Conservation (phyloP, 2,797 vertebrate genomes). For the Todus mexicanus region DNA sequence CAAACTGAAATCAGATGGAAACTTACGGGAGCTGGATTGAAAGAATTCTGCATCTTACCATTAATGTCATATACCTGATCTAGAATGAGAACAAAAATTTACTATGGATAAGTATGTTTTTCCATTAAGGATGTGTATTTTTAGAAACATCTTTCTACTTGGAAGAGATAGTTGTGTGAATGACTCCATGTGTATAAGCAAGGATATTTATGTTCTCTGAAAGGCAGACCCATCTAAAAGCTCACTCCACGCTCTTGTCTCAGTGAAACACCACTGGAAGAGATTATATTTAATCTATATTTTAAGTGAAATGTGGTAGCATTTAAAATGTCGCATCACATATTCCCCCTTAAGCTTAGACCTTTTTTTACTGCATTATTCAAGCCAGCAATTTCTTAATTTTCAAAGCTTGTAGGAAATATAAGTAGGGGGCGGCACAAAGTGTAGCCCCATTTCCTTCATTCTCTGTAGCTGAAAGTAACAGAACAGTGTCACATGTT, state of each 20-base stretch:
- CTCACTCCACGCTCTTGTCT: not conserved
- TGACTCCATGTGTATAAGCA: not conserved
- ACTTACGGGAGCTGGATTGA: not conserved
- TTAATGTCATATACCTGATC: not conserved
- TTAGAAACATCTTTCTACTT: not conserved
- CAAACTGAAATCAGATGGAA: not conserved
- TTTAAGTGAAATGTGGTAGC: not conserved
- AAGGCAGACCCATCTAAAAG: not conserved
- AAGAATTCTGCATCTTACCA: not conserved
- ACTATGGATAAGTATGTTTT: not conserved
- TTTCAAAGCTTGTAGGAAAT: not conserved
- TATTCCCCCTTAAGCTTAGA: not conserved
- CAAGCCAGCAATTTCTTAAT: not conserved
- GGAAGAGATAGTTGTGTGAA: not conserved
- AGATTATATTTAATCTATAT: not conserved
- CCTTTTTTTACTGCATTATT: not conserved
- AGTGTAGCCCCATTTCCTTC: not conserved
- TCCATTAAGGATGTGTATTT: not conserved
- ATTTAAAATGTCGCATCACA: not conserved
- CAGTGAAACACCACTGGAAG: not conserved
- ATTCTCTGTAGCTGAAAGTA: not conserved
- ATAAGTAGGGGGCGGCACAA: not conserved
- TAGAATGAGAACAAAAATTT: not conserved
- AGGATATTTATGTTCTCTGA: not conserved
- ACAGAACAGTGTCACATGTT: fast-evolving